Percentiles rank a stretch among this genome's conserved stretches.
These are phyloP conservation scores for Craseonycteris thonglongyai DNA, from an alignment of 2,113 vertebrate genomes.

Conservation along the genomic window DNA sequence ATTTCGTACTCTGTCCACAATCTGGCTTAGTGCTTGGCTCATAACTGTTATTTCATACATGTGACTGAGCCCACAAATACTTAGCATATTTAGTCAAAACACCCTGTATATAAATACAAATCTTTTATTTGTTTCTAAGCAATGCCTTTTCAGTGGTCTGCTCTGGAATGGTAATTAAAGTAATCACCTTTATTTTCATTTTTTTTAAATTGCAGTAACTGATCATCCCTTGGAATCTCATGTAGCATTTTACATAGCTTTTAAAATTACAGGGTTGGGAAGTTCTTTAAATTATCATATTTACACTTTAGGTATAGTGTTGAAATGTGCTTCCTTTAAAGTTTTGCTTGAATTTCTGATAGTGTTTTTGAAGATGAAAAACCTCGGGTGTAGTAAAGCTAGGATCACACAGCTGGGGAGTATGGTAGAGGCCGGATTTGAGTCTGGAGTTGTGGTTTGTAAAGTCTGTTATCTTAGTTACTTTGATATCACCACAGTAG, in stretches of 20 bases:
- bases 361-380: not conserved
- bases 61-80: not conserved
- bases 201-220: not conserved
- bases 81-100: not conserved
- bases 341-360: not conserved
- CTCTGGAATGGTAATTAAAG: not conserved
- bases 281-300: not conserved
- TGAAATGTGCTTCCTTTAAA: not conserved
- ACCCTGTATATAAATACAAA: not conserved
- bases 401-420: not conserved
- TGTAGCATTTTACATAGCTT: not conserved
- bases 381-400: not conserved
- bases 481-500: not conserved
- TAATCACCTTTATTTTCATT: not conserved
- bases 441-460: not conserved
- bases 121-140: not conserved
- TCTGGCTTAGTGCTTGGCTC: not conserved
- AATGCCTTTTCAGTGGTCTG: conserved; percentile 35
- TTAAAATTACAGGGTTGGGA: not conserved
- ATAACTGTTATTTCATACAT: not conserved
- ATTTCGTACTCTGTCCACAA: not conserved
- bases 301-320: not conserved
- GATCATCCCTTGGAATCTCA: not conserved
- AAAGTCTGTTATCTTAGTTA: not conserved
- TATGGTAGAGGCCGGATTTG: not conserved